Evolutionary conservation across 2,888 invertebrate genomes (phyloP).

Genomic region (Pegoplata infirma): DNA sequence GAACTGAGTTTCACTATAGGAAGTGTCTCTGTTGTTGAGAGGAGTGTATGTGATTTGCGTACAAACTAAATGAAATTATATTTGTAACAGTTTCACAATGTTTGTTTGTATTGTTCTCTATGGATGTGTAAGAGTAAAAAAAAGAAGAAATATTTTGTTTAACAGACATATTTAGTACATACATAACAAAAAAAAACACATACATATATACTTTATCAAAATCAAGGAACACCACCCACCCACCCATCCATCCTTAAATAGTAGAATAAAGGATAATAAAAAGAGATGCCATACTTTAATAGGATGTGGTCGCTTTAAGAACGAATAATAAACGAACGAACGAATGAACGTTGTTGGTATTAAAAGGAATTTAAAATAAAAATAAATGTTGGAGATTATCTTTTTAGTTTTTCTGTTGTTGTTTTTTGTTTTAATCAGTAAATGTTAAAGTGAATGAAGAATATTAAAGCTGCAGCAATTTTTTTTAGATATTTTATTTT

Average conservation of each 20-base stretch:
- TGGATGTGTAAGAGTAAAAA: too few relatives aligned
- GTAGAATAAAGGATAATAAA: not conserved
- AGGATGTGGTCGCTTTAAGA: slow-evolving; percentile 40
- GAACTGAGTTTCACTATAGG: too few relatives aligned
- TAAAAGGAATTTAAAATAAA: slow-evolving; percentile 40
- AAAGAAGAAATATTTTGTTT: not conserved
- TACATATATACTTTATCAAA: too few relatives aligned
- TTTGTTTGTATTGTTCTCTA: too few relatives aligned
- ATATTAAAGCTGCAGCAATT: too few relatives aligned
- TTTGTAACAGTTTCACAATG: slow-evolving; percentile 45
- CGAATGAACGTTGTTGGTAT: too few relatives aligned
- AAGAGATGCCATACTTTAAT: slow-evolving; percentile 17
- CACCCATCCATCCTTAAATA: slow-evolving; percentile 9
- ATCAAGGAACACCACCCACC: too few relatives aligned
- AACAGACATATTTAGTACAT: not conserved
- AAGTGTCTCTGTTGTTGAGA: not conserved
- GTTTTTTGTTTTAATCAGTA: not conserved
- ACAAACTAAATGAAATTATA: slow-evolving; percentile 46
- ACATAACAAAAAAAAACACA: slow-evolving; percentile 31
- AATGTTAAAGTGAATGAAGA: not conserved
- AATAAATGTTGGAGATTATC: slow-evolving; percentile 33
- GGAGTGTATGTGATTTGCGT: slow-evolving; percentile 35
- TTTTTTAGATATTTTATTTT: too few relatives aligned
- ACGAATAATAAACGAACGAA: too few relatives aligned
- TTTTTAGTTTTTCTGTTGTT: slow-evolving; percentile 11